Conservation (phyloP, 1,140 invertebrate genomes). For the Camponotus pennsylvanicus region DNA sequence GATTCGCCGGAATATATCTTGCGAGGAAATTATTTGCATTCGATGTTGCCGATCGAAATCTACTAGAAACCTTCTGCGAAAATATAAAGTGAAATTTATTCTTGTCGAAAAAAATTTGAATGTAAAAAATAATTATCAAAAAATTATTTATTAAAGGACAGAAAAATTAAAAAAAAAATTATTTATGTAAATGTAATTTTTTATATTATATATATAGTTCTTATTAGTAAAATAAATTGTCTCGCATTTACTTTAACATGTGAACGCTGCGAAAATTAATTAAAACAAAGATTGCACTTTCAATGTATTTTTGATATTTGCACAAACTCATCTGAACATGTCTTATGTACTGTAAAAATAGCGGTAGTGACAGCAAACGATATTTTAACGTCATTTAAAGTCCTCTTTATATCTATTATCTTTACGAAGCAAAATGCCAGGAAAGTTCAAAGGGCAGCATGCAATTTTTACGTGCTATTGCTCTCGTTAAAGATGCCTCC, state of each 20-base stretch:
- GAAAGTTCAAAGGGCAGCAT: constrained; percentile 50
- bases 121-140: not conserved
- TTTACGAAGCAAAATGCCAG: constrained; percentile 10
- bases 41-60: too few species aligned
- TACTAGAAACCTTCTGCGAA: not conserved
- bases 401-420: too few species aligned
- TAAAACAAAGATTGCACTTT: not conserved
- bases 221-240: too few species aligned
- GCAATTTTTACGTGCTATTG: constrained; percentile 31
- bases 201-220: too few species aligned
- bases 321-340: too few species aligned
- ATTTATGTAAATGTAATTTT: too few species aligned
- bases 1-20: not conserved
- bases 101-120: not conserved
- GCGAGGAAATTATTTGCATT: not conserved
- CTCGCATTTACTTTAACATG: not conserved
- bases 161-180: too few species aligned
- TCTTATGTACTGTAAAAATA: too few species aligned
- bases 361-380: constrained; percentile 21
- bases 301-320: not conserved
- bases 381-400: constrained; percentile 44
- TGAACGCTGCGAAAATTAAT: not conserved
- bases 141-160: too few species aligned
- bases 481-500: not conserved
- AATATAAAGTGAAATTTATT: not conserved